Evolutionary conservation across 2,113 vertebrate species (phyloP).

Genomic region (Steatornis caripensis): DNA sequence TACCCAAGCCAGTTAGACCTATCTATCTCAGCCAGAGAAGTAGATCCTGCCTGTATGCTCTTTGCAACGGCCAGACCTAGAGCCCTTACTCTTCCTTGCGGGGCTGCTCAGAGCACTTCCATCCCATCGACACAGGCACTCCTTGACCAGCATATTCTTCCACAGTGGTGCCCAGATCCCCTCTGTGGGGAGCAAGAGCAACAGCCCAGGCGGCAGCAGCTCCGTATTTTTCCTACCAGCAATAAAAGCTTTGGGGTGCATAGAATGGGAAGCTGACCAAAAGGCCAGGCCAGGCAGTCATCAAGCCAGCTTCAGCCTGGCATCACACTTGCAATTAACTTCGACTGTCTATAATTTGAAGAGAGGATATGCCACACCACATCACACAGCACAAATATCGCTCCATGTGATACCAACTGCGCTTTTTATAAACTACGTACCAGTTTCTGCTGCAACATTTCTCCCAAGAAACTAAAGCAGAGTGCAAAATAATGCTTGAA

Average conservation of each 20-base stretch:
- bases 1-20: neutral
- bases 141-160: fast-evolving
- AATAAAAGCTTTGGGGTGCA: neutral
- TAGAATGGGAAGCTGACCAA: neutral
- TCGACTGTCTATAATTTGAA: constrained; percentile 59
- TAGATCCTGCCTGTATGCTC: neutral
- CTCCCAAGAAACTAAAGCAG: constrained; percentile 19
- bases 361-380: constrained; percentile 23
- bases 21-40: neutral
- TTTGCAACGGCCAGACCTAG: neutral
- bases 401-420: neutral
- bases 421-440: constrained; percentile 68
- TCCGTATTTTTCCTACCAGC: neutral
- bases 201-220: neutral
- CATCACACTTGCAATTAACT: constrained; percentile 47
- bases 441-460: constrained; percentile 38
- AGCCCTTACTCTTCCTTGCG: neutral
- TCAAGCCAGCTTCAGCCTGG: neutral
- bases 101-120: neutral
- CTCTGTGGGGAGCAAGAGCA: neutral
- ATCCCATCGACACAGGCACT: neutral
- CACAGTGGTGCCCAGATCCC: fast-evolving
- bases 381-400: constrained; percentile 53
- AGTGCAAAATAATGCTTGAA: neutral
- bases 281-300: neutral